Evolutionary conservation across 2,888 invertebrate species (phyloP).

Genomic region (Brenthis ino): DNA sequence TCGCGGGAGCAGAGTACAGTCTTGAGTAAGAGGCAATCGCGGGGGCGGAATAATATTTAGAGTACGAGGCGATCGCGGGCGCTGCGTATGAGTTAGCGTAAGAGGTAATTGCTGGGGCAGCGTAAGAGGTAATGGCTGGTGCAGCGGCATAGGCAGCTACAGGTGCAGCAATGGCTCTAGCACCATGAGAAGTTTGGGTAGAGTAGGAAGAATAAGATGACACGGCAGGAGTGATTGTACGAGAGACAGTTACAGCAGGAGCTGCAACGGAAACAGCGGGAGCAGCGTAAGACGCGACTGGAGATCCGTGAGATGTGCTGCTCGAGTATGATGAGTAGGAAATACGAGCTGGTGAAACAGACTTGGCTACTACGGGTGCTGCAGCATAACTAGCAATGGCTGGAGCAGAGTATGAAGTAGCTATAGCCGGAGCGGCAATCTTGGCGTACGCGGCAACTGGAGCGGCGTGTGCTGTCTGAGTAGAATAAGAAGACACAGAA

Average conservation of each 20-base stretch:
- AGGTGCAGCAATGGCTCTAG: conserved; percentile 46
- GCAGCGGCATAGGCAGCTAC: conserved; percentile 51
- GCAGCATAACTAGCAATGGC: conserved; percentile 38
- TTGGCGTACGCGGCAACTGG: not conserved
- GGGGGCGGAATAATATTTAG: conserved; percentile 49
- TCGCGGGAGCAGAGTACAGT: conserved; percentile 46
- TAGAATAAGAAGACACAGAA: not conserved
- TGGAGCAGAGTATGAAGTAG: conserved; percentile 30
- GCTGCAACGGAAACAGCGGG: conserved; percentile 54
- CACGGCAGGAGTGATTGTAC: conserved; percentile 53
- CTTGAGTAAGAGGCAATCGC: conserved; percentile 81
- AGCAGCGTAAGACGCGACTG: conserved; percentile 58
- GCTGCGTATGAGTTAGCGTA: conserved; percentile 49
- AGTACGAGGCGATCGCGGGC: conserved; percentile 44
- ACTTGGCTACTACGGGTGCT: conserved; percentile 38
- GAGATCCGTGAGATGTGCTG: conserved; percentile 46
- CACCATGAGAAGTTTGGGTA: conserved; percentile 53
- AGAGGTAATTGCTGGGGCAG: conserved; percentile 56
- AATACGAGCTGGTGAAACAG: conserved; percentile 39
- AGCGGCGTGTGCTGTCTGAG: not conserved
- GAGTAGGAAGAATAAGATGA: conserved; percentile 56
- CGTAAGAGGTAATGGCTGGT: conserved; percentile 59
- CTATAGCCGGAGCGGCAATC: conserved; percentile 3
- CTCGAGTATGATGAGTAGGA: conserved; percentile 47
- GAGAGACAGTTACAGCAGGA: conserved; percentile 41